Evolutionary conservation across 2,888 invertebrate species (phyloP).

Genomic region (Steinernema hermaphroditum): DNA sequence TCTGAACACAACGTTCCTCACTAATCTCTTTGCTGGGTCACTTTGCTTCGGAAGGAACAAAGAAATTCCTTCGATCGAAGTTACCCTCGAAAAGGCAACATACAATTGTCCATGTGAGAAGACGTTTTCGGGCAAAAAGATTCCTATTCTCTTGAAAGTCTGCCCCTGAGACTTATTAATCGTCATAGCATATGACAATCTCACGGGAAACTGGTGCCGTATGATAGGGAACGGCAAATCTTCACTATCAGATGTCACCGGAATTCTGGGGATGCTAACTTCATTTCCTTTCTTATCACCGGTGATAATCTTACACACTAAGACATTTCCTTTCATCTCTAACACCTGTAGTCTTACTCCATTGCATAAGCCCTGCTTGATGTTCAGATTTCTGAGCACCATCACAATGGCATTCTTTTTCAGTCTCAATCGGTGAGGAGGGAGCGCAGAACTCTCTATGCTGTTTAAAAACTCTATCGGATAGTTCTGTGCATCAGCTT

Average conservation of each 20-base stretch:
- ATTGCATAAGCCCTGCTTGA: constrained; percentile 44
- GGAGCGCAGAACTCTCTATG: constrained; percentile 32
- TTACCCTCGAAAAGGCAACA: constrained; percentile 45
- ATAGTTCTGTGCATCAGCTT: neutral
- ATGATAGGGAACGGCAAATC: constrained; percentile 65
- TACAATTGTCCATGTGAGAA: constrained; percentile 49
- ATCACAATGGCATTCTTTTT: constrained; percentile 40
- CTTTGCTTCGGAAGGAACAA: neutral
- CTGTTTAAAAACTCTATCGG: constrained; percentile 36
- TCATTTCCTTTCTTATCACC: constrained; percentile 34
- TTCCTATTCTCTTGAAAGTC: constrained; percentile 44
- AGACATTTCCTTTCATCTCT: constrained; percentile 35
- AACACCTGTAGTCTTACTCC: constrained; percentile 40
- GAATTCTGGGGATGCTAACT: constrained; percentile 37
- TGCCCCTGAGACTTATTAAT: constrained; percentile 52
- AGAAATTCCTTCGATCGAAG: neutral
- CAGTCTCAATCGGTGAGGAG: constrained; percentile 39
- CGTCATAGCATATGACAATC: constrained; percentile 46
- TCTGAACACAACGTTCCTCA: no score
- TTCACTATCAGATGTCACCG: constrained; percentile 41
- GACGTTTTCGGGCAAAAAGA: constrained; percentile 33
- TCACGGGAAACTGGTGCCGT: constrained; percentile 40
- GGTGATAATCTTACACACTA: constrained; percentile 37
- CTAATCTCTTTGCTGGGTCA: neutral
- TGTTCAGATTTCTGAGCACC: constrained; percentile 43